phyloP scores from a whole-genome alignment of 2,888 invertebrate species.

The Harpalus rufipes region DNA sequence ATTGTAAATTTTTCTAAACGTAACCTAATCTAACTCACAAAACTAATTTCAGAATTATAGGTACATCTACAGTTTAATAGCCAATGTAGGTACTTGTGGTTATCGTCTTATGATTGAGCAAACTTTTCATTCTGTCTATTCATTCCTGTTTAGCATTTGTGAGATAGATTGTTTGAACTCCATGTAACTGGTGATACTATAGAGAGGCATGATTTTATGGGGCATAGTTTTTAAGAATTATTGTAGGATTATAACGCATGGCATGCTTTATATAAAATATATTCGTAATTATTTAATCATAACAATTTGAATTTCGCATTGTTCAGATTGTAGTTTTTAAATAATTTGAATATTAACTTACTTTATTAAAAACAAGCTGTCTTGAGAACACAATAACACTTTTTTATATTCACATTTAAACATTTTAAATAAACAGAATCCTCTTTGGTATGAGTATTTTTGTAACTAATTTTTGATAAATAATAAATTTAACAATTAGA shows the following conservation, averaged over 20 bases:
- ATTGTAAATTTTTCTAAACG: no score
- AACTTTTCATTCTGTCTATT: no score
- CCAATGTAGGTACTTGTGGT: no score
- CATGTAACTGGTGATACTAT: no score
- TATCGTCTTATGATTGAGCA: no score
- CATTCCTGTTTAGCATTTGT: no score
- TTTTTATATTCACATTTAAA: slow-evolving; percentile 66
- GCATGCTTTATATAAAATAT: slow-evolving; percentile 7
- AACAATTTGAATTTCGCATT: not conserved
- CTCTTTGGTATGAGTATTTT: slow-evolving; percentile 67
- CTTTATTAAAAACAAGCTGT: slow-evolving; percentile 56
- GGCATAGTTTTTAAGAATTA: not conserved
- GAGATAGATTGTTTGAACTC: no score
- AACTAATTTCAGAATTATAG: no score
- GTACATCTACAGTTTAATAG: no score
- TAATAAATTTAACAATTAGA: slow-evolving; percentile 60
- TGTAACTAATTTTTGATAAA: slow-evolving; percentile 58
- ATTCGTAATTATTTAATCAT: slow-evolving; percentile 34
- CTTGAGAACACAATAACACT: slow-evolving; percentile 63
- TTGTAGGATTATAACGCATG: no score
- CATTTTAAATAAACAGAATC: slow-evolving; percentile 66
- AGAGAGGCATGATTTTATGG: no score
- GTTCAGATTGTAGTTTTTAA: slow-evolving; percentile 18
- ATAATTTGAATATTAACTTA: slow-evolving; percentile 30
- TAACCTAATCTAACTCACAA: no score